Evolutionary conservation across 2,113 vertebrate genomes (phyloP).

Genomic region (Phaetusa simplex): DNA sequence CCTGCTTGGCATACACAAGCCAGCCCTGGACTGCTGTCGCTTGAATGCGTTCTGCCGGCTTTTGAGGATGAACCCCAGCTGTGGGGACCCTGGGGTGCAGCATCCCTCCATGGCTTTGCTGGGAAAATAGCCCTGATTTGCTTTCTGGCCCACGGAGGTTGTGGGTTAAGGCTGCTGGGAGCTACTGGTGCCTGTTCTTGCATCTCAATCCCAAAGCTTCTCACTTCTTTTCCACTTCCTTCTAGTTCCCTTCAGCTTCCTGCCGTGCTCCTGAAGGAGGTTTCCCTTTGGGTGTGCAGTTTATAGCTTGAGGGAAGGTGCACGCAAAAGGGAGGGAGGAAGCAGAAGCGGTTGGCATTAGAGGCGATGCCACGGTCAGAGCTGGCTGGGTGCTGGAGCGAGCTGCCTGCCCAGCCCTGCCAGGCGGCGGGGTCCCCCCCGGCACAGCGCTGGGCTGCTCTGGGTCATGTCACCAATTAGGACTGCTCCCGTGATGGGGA

Average conservation of each 20-base stretch:
- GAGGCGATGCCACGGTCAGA: accelerated
- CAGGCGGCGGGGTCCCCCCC: not conserved
- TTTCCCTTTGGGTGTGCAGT: not conserved
- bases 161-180: not conserved
- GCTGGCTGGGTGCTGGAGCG: not conserved
- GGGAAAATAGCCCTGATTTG: not conserved
- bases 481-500: not conserved
- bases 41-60: not conserved
- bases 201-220: not conserved
- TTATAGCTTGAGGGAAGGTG: not conserved
- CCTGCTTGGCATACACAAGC: not conserved
- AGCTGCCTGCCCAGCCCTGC: not conserved
- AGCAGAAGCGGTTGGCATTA: accelerated
- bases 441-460: accelerated
- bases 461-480: not conserved
- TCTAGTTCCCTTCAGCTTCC: not conserved
- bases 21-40: not conserved
- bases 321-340: not conserved
- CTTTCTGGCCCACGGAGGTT: not conserved
- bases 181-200: not conserved
- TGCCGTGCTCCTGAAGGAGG: accelerated
- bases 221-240: not conserved
- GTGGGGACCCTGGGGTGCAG: not conserved
- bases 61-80: not conserved
- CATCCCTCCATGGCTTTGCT: not conserved